Conservation (phyloP, 2,113 vertebrate genomes). For the Ameiurus melas region DNA sequence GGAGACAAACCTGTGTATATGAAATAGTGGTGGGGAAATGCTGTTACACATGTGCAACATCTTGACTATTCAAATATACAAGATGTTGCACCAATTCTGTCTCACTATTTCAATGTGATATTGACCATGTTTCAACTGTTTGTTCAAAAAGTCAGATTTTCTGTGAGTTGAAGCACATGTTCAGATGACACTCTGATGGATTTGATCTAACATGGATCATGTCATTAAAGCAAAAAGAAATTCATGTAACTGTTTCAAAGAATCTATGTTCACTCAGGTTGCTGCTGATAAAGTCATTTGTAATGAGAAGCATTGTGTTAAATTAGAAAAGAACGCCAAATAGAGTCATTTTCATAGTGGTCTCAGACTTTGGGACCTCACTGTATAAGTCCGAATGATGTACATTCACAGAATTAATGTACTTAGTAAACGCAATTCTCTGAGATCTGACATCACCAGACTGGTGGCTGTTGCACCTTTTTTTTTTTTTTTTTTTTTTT, state of each 20-base stretch:
- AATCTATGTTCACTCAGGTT: not conserved
- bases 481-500: too few relatives aligned
- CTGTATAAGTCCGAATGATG: not conserved
- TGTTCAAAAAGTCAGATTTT: not conserved
- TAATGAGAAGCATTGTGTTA: not conserved
- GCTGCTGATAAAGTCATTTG: not conserved
- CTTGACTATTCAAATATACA: too few relatives aligned
- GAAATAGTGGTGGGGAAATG: not conserved
- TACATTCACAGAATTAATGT: not conserved
- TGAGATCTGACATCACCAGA: not conserved
- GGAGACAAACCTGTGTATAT: not conserved
- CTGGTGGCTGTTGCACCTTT: not conserved
- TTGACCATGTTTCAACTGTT: not conserved
- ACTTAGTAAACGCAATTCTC: not conserved
- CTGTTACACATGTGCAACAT: not conserved
- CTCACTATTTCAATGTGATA: not conserved
- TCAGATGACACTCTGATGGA: not conserved
- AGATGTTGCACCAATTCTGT: not conserved
- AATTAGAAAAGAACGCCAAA: too few relatives aligned
- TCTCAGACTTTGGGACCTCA: not conserved
- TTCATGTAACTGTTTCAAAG: not conserved
- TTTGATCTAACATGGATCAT: not conserved
- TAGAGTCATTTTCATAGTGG: not conserved
- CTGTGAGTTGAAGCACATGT: not conserved
- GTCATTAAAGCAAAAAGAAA: not conserved